These are phyloP conservation scores for Hippolais icterina DNA, from an alignment of 2,113 vertebrate genomes.

Conservation along the genomic window DNA sequence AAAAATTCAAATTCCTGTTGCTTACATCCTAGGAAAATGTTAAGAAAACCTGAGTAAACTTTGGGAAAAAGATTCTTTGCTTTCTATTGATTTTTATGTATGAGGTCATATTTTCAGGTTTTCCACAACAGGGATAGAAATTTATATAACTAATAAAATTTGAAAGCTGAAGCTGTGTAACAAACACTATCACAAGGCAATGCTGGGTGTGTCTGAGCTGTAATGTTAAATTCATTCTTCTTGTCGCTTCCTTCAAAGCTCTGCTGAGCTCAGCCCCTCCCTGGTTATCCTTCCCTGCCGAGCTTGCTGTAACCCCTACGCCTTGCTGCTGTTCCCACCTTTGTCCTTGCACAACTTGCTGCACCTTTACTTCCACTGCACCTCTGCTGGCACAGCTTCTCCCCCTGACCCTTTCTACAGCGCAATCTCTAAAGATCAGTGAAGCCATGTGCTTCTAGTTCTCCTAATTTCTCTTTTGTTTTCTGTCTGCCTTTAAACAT, in stretches of 20 bases:
- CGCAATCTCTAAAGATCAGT: neutral
- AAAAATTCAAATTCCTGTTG: neutral
- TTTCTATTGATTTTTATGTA: neutral
- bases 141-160: neutral
- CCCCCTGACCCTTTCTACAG: neutral
- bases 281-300: neutral
- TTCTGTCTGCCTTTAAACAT: neutral
- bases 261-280: neutral
- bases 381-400: neutral
- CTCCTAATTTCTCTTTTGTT: neutral
- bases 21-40: neutral
- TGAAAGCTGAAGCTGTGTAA: neutral
- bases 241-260: slow-evolving; percentile 43
- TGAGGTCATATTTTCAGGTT: neutral
- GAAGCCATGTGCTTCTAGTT: neutral
- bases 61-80: neutral
- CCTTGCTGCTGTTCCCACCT: slow-evolving; percentile 11
- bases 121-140: neutral
- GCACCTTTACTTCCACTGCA: rapidly evolving
- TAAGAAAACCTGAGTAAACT: neutral
- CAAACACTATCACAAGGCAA: neutral
- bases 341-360: slow-evolving; percentile 24
- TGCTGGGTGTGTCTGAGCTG: slow-evolving; percentile 3
- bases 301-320: neutral
- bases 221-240: slow-evolving; percentile 13